A percentile compares a stretch with the other conserved stretches of the same genome.
phyloP scores from a whole-genome alignment of 2,888 invertebrate genomes.

The Nysson spinosus region DNA sequence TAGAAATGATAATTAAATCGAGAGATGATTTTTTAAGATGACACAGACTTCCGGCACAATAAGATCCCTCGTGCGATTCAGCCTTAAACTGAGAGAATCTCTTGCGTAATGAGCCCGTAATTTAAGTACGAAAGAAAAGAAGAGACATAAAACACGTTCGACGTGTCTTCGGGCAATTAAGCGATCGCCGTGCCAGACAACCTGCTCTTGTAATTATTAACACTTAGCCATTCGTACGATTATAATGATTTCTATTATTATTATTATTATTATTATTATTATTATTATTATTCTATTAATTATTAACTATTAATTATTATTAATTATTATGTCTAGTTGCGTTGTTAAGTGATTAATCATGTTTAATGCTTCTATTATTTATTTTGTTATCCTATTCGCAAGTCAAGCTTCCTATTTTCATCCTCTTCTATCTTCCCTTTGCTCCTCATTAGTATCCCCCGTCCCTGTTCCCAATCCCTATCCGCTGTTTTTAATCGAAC shows the following conservation, averaged over 20 bases:
- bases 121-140: slow-evolving; percentile 23
- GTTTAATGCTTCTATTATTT: slow-evolving; percentile 78
- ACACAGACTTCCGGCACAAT: slow-evolving; percentile 27
- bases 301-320: slow-evolving; percentile 68
- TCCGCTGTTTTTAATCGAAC: slow-evolving; percentile 31
- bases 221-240: slow-evolving; percentile 68
- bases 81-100: slow-evolving; percentile 58
- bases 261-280: slow-evolving; percentile 57
- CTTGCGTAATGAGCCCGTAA: slow-evolving; percentile 37
- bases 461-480: too few relatives aligned
- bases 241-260: slow-evolving; percentile 59
- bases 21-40: background rate
- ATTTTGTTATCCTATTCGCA: slow-evolving; percentile 75
- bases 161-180: slow-evolving; percentile 52
- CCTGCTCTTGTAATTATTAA: slow-evolving; percentile 72
- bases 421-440: slow-evolving; percentile 31
- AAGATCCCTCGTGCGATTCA: slow-evolving; percentile 45
- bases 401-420: slow-evolving; percentile 53
- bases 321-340: slow-evolving; percentile 73
- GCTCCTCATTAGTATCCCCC: slow-evolving; percentile 21
- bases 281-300: slow-evolving; percentile 61
- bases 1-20: too few relatives aligned
- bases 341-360: slow-evolving; percentile 77
- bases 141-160: slow-evolving; percentile 42
- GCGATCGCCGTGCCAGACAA: slow-evolving; percentile 62